These are phyloP conservation scores for Chrosomus eos DNA, from an alignment of 2,797 vertebrate genomes.

Conservation along the genomic window DNA sequence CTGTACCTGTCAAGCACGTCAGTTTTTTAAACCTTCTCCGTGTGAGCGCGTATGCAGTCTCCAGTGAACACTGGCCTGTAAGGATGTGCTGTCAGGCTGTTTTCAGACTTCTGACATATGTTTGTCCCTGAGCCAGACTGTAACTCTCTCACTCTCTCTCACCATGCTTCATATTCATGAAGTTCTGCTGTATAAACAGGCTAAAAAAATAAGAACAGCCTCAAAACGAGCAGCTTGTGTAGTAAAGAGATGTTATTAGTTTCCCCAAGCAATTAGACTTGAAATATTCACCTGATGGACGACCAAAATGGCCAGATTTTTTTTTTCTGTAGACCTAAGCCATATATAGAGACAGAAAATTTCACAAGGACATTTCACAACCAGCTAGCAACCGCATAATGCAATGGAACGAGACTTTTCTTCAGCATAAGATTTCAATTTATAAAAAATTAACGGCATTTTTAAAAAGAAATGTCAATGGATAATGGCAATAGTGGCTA, in stretches of 20 bases:
- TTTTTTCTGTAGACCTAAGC: not conserved
- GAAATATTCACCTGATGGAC: not conserved
- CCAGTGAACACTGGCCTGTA: slow-evolving; percentile 3
- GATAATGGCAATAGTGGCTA: not conserved
- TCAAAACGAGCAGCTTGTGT: not conserved
- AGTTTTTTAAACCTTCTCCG: not conserved
- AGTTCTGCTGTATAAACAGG: slow-evolving; percentile 22
- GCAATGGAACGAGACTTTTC: not conserved
- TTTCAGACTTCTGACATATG: slow-evolving; percentile 42
- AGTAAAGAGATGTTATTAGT: not conserved
- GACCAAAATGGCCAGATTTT: not conserved
- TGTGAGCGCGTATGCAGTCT: not conserved
- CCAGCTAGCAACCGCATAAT: not conserved
- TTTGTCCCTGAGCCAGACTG: slow-evolving; percentile 24
- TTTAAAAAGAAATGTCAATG: not conserved
- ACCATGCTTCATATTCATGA: slow-evolving; percentile 43
- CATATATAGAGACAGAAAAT: not conserved
- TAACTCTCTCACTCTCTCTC: not conserved
- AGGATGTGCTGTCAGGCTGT: slow-evolving; percentile 26
- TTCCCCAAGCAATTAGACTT: not conserved
- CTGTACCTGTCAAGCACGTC: slow-evolving; percentile 1
- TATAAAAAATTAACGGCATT: not conserved
- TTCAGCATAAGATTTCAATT: not conserved
- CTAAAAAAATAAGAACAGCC: slow-evolving; percentile 1
- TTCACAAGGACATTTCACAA: not conserved